Conservation (phyloP, 2,113 vertebrate species). For the Cryptotis parvus region DNA sequence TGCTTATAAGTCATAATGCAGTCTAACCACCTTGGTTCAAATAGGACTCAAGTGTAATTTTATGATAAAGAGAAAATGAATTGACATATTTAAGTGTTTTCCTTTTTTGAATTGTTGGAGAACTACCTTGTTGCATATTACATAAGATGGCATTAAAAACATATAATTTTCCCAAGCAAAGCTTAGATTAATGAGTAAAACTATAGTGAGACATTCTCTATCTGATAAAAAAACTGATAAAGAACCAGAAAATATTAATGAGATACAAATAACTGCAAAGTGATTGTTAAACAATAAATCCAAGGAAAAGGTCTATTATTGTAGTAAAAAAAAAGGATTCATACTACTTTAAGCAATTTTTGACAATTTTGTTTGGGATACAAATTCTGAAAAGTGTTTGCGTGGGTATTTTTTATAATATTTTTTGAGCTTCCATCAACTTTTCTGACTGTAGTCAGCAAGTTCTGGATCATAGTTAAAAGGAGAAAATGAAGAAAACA, state of each 20-base stretch:
- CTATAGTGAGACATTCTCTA: slow-evolving; percentile 83
- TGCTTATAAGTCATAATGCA: neutral
- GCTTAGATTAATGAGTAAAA: slow-evolving; percentile 88
- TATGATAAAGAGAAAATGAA: neutral
- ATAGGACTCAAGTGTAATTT: neutral
- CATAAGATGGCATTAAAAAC: slow-evolving; percentile 83
- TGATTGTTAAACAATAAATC: slow-evolving; percentile 81
- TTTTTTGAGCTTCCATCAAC: neutral
- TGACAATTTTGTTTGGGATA: slow-evolving; percentile 43
- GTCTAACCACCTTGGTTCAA: neutral
- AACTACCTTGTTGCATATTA: slow-evolving; percentile 83
- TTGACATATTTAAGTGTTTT: slow-evolving; percentile 69
- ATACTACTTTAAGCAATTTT: slow-evolving; percentile 41
- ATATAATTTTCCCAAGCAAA: slow-evolving; percentile 85
- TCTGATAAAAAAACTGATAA: slow-evolving; percentile 80
- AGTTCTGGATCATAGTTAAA: slow-evolving; percentile 10
- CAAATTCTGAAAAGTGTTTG: slow-evolving; percentile 57
- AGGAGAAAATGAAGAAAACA: neutral
- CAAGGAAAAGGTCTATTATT: slow-evolving; percentile 71
- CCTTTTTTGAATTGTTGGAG: slow-evolving; percentile 73
- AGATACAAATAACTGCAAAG: slow-evolving; percentile 80
- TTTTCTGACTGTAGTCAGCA: slow-evolving; percentile 51
- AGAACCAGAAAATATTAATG: slow-evolving; percentile 76
- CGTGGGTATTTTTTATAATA: neutral
- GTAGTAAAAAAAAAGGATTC: slow-evolving; percentile 53